phyloP scores from a whole-genome alignment of 2,797 vertebrate species.

The Steatocranus sp. region DNA sequence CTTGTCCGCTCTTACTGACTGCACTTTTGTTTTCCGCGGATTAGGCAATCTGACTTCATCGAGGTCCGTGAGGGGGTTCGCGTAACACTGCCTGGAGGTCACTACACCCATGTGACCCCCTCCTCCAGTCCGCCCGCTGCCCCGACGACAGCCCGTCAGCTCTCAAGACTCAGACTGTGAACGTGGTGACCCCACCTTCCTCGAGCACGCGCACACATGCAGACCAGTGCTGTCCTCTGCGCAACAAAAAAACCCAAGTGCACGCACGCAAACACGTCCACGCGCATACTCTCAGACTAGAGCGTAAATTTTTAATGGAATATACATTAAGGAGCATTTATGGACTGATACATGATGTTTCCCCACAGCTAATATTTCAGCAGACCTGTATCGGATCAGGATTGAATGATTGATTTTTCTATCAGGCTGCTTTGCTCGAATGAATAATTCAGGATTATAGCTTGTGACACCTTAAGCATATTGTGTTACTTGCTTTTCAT shows the following conservation, averaged over 20 bases:
- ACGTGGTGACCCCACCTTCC: slow-evolving; percentile 14
- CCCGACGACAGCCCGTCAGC: slow-evolving; percentile 3
- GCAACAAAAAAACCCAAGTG: background rate
- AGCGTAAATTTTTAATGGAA: slow-evolving; percentile 75
- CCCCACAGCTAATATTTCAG: slow-evolving; percentile 71
- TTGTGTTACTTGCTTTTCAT: slow-evolving; percentile 64
- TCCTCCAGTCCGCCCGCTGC: slow-evolving; percentile 18
- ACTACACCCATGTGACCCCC: slow-evolving; percentile 58
- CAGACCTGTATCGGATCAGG: slow-evolving; percentile 54
- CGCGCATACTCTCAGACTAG: background rate
- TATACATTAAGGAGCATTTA: slow-evolving; percentile 76
- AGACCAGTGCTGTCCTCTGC: background rate
- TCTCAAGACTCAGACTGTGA: slow-evolving; percentile 31
- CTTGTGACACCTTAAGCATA: slow-evolving; percentile 67
- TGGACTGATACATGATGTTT: slow-evolving; percentile 59
- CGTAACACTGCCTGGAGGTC: slow-evolving; percentile 71
- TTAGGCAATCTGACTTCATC: slow-evolving; percentile 84
- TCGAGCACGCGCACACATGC: background rate
- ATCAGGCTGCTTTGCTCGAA: slow-evolving; percentile 58
- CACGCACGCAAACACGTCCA: background rate
- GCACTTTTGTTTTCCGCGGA: slow-evolving; percentile 77
- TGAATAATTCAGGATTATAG: slow-evolving; percentile 74
- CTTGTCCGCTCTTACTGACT: slow-evolving; percentile 69
- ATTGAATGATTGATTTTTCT: slow-evolving; percentile 74
- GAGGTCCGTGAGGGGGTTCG: slow-evolving; percentile 64